Evolutionary conservation across 2,113 vertebrate genomes (phyloP).

Genomic region (Oryzias javanicus): DNA sequence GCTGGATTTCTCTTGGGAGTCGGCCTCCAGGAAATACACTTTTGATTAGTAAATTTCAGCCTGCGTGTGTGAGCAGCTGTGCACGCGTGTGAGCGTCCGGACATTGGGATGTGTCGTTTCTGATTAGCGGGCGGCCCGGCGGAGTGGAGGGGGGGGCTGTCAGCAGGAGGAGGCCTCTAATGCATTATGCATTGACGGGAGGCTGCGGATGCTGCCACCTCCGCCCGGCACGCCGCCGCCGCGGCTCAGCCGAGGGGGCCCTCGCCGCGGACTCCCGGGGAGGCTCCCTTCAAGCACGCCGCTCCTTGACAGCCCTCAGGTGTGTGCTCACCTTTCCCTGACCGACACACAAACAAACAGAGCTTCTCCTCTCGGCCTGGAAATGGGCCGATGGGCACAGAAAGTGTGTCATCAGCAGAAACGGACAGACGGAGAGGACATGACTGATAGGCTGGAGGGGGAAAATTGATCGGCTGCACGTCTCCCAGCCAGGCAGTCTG

Average conservation of each 20-base stretch:
- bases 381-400: conserved; percentile 72
- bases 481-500: conserved; percentile 52
- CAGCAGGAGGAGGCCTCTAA: conserved; percentile 90
- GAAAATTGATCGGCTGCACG: conserved; percentile 75
- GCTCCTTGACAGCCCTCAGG: conserved; percentile 45
- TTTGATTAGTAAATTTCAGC: conserved; percentile 99
- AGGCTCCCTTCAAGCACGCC: conserved; percentile 16
- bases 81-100: conserved; percentile 79
- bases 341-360: conserved; percentile 48
- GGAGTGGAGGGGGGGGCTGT: conserved; percentile 92
- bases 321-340: conserved; percentile 25
- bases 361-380: conserved; percentile 57
- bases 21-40: conserved; percentile 98
- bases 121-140: conserved; percentile 95
- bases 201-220: conserved; percentile 85
- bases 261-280: conserved; percentile 25
- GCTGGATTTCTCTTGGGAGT: conserved; percentile 95
- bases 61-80: conserved; percentile 66
- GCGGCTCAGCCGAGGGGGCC: conserved; percentile 79
- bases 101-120: conserved; percentile 97
- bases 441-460: conserved; percentile 74
- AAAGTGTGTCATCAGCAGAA: conserved; percentile 78
- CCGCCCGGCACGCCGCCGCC: conserved; percentile 84
- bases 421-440: conserved; percentile 68
- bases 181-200: conserved; percentile 97